Conservation (phyloP, 2,888 invertebrate genomes). For the Odontothrips loti region DNA sequence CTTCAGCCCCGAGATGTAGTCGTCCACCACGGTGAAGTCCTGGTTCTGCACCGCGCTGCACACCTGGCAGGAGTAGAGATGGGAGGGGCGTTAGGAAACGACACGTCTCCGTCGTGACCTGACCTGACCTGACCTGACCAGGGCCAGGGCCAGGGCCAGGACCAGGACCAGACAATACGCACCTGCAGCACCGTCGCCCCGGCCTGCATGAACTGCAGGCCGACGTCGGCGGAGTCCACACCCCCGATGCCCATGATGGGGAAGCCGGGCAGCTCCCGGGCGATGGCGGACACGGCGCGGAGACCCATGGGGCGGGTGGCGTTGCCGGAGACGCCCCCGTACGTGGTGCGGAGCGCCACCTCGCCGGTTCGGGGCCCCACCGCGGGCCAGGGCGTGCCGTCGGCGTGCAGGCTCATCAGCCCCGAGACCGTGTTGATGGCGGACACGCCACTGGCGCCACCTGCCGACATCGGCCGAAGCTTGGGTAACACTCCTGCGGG, state of each 20-base stretch:
- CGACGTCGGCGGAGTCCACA: conserved; percentile 92
- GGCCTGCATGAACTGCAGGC: conserved; percentile 89
- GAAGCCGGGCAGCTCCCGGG: conserved; percentile 76
- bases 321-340: conserved; percentile 91
- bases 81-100: not conserved
- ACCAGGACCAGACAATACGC: conserved; percentile 31
- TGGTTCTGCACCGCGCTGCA: conserved; percentile 98
- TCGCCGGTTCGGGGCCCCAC: conserved; percentile 59
- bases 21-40: conserved; percentile 94
- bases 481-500: not conserved
- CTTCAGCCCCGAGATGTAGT: conserved; percentile 86
- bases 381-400: conserved; percentile 87
- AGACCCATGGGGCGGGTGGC: conserved; percentile 93
- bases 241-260: conserved; percentile 96
- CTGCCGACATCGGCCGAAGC: conserved; percentile 47
- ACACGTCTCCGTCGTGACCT: no score
- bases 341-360: conserved; percentile 73
- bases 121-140: no score
- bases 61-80: conserved; percentile 52
- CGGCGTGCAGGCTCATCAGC: conserved; percentile 77
- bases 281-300: conserved; percentile 84
- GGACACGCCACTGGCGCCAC: conserved; percentile 90
- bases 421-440: conserved; percentile 98
- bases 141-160: not conserved
- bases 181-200: conserved; percentile 92